Base-by-base conservation (phyloP, 1,140 invertebrate genomes). In the Nephotettix cincticeps region DNA sequence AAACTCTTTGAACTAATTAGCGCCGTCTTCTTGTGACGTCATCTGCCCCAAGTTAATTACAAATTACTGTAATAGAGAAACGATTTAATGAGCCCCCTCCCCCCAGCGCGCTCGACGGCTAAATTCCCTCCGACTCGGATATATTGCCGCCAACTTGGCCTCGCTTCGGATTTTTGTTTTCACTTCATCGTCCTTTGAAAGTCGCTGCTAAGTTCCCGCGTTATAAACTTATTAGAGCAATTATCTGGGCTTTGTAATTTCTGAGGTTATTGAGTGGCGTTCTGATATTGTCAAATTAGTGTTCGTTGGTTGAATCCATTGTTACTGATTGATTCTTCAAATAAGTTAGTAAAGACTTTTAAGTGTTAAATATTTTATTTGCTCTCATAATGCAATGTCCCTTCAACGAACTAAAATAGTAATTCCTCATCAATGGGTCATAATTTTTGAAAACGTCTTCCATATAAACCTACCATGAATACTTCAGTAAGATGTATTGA, bases 31-130 rank as follows among this genome's bases (percentile, higher is more conserved):
- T 27, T 36, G 32, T 45, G 64, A 67, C 64, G 64, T 45, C 64
- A 25, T 19, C 28, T 29, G n/a, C 19, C 58, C 58, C 54, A 76
- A 76, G 75, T 76, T 76, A 76, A 76, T 76, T 76, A 76, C 75
- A 76, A 76, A 76, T 76, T 75, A 76, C 75, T 75, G 75, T 76
- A 76, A 76, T 76, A 75, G 75, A 76, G 75, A 72, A 76, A 76
- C 72, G 75, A 76, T 76, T 76, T 76, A 76, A 76, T 76, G 75
- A 76, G 75, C 68, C 71, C 21, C 68, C 66, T 43, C 70, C 36
- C 21, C 30, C 61, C 21, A 29, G n/a, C 30, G 36, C 27, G 68
- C 58, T 58, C 28, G 1, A 14, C 56, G 14, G 11, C 56, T 61
- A 27, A 23, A n/a, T 30, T 30, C n/a, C 6, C 47, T 30, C 11